phyloP scores from a whole-genome alignment of 2,113 vertebrate species.

The Ameiurus melas region DNA sequence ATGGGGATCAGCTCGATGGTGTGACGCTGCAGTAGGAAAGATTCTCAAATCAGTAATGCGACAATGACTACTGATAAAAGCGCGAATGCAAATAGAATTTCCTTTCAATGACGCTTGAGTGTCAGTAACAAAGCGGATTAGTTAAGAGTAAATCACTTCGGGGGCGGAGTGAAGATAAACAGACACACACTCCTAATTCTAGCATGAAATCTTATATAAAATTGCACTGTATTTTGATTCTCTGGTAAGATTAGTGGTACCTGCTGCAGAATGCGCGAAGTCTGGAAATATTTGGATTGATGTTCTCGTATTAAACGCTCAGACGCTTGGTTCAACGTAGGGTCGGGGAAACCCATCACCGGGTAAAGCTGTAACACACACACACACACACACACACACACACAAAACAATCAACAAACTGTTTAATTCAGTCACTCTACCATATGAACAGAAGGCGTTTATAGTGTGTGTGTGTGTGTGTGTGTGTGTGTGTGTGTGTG shows the following conservation, averaged over 20 bases:
- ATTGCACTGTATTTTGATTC: too few species aligned
- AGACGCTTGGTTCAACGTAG: constrained; percentile 63
- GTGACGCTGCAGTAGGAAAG: constrained; percentile 71
- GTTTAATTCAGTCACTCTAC: not conserved
- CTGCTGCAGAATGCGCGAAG: constrained; percentile 75
- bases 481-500: not conserved
- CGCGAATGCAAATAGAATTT: not conserved
- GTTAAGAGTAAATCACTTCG: not conserved
- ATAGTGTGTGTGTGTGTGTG: not conserved
- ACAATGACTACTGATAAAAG: not conserved
- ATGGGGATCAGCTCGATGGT: constrained; percentile 78
- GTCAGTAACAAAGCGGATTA: not conserved
- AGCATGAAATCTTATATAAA: not conserved
- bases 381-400: constrained; percentile 13
- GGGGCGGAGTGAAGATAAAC: not conserved
- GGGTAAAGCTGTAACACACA: constrained; percentile 70
- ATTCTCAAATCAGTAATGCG: not conserved
- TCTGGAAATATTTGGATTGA: constrained; percentile 63
- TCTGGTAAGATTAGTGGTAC: constrained; percentile 52
- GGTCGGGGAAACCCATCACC: constrained; percentile 70
- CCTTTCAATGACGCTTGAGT: not conserved
- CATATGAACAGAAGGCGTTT: not conserved
- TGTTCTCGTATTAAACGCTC: constrained; percentile 74
- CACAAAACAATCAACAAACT: not conserved
- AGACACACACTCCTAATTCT: not conserved